Conservation (phyloP, 2,113 vertebrate species). For the Brachionichthys hirsutus region DNA sequence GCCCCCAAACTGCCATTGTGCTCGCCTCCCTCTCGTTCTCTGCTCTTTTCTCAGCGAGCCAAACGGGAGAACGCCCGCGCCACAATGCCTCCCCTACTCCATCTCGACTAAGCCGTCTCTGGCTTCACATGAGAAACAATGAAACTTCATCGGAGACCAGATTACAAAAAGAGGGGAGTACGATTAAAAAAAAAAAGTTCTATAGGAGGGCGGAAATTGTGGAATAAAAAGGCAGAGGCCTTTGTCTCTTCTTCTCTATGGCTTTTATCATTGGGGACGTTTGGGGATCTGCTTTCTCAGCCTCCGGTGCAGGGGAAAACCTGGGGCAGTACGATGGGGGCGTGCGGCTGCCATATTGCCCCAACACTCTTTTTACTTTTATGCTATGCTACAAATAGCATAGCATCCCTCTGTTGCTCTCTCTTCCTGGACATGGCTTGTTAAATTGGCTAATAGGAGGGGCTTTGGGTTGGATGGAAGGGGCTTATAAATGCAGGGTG, state of each 20-base stretch:
- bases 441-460: constrained; percentile 79
- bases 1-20: constrained; percentile 68
- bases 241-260: constrained; percentile 72
- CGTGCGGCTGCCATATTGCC: constrained; percentile 82
- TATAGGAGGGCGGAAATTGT: constrained; percentile 30
- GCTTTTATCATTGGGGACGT: constrained; percentile 77
- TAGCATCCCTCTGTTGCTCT: constrained; percentile 63
- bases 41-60: constrained; percentile 65
- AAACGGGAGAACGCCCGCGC: constrained; percentile 74
- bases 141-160: constrained; percentile 86
- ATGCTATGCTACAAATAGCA: constrained; percentile 73
- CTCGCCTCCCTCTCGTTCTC: constrained; percentile 54
- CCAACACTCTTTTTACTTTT: constrained; percentile 79
- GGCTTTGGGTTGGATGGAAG: constrained; percentile 83
- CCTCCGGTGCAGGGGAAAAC: constrained; percentile 69
- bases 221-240: constrained; percentile 56
- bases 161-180: constrained; percentile 76
- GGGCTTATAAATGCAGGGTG: constrained; percentile 75
- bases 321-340: constrained; percentile 63
- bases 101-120: constrained; percentile 82
- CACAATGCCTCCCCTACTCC: constrained; percentile 72
- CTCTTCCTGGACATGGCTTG: constrained; percentile 77
- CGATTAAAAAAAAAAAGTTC: constrained; percentile 51
- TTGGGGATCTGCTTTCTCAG: constrained; percentile 81
- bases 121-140: constrained; percentile 84